Evolutionary conservation across 2,888 invertebrate genomes (phyloP).

Genomic region (Orthosia incerta): DNA sequence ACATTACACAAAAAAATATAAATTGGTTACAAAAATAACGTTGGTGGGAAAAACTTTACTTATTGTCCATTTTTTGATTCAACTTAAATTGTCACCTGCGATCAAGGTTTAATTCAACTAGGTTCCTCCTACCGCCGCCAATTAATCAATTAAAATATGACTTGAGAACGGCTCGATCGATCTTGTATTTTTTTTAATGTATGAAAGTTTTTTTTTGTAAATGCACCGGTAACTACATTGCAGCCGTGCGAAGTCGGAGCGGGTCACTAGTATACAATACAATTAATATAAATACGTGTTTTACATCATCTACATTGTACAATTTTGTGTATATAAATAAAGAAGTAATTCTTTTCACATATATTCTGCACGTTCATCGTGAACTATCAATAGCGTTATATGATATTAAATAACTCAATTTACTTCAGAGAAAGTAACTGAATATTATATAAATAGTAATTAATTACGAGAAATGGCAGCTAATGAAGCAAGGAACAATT

Average conservation of each 20-base stretch:
- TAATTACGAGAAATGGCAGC: slow-evolving; percentile 9
- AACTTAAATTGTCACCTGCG: neutral
- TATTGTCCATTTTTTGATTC: neutral
- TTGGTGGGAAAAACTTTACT: neutral
- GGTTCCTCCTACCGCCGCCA: too few relatives aligned
- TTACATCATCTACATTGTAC: neutral
- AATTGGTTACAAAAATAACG: neutral
- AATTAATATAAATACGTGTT: neutral
- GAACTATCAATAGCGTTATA: slow-evolving; percentile 21
- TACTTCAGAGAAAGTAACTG: slow-evolving; percentile 31
- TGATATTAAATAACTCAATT: slow-evolving; percentile 31
- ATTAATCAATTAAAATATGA: too few relatives aligned
- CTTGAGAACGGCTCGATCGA: too few relatives aligned
- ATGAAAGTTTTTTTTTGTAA: too few relatives aligned
- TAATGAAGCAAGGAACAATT: slow-evolving; percentile 11
- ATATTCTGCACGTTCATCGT: neutral
- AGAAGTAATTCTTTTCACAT: slow-evolving; percentile 3
- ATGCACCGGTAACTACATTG: too few relatives aligned
- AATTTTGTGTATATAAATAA: neutral
- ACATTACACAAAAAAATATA: neutral
- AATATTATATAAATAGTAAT: slow-evolving; percentile 23
- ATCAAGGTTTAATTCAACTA: neutral
- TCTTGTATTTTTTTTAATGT: too few relatives aligned
- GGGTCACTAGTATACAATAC: neutral
- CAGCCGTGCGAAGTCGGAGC: too few relatives aligned